These are phyloP conservation scores for Yponomeuta malinellus DNA, from an alignment of 2,888 invertebrate genomes.

Conservation along the genomic window DNA sequence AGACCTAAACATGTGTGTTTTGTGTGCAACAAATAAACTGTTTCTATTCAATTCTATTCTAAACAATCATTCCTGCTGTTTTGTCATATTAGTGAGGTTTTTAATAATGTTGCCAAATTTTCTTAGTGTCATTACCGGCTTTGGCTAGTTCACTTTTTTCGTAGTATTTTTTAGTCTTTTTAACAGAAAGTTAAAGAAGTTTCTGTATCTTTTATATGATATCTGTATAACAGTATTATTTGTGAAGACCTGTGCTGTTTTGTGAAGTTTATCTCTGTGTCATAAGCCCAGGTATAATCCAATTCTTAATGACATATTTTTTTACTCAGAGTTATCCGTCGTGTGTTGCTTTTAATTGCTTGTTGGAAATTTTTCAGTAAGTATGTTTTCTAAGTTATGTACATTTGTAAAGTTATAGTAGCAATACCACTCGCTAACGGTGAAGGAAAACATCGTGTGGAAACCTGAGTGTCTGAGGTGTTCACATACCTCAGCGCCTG, in stretches of 20 bases:
- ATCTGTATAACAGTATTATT: background rate
- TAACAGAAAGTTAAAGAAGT: background rate
- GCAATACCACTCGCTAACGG: too few relatives aligned
- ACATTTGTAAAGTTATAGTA: too few relatives aligned
- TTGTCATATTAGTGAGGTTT: too few relatives aligned
- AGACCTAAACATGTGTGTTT: too few relatives aligned
- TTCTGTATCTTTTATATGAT: background rate
- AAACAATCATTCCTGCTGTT: too few relatives aligned
- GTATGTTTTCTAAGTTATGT: background rate
- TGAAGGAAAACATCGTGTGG: too few relatives aligned
- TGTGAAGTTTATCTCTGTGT: background rate
- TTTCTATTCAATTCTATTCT: too few relatives aligned
- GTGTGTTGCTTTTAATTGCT: background rate
- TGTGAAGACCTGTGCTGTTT: background rate
- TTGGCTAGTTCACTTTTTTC: background rate
- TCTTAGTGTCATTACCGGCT: background rate
- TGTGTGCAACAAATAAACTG: too few relatives aligned
- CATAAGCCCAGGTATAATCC: background rate
- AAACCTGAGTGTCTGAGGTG: too few relatives aligned
- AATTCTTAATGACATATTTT: background rate
- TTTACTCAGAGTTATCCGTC: background rate
- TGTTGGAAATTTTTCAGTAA: background rate
- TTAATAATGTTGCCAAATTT: too few relatives aligned
- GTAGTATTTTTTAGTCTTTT: background rate
- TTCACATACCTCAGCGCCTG: too few relatives aligned